phyloP scores from a whole-genome alignment of 2,797 vertebrate species.

The Chrosomus eos region DNA sequence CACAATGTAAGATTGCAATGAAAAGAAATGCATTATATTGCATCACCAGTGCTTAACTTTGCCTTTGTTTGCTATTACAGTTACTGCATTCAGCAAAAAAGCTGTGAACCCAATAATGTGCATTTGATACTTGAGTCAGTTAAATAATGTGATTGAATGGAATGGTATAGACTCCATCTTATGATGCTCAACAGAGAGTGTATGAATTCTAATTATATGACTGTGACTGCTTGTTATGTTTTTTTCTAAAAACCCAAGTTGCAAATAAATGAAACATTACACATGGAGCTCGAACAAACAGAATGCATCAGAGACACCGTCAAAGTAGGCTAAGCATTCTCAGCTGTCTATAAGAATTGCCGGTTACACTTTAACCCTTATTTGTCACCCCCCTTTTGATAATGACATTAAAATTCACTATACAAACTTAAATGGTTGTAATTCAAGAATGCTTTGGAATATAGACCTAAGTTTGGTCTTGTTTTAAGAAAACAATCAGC shows the following conservation, averaged over 20 bases:
- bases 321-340: conserved; percentile 18
- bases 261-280: not conserved
- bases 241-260: not conserved
- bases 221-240: not conserved
- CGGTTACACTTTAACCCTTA: not conserved
- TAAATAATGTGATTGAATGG: not conserved
- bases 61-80: not conserved
- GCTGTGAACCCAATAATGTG: not conserved
- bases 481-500: too few species aligned
- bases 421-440: too few species aligned
- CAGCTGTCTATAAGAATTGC: not conserved
- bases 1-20: not conserved
- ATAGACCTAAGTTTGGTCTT: too few species aligned
- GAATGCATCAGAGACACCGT: not conserved
- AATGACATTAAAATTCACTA: too few species aligned
- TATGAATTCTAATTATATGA: not conserved
- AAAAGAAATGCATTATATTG: not conserved
- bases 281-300: not conserved
- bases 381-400: too few species aligned
- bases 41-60: not conserved
- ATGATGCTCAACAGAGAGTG: not conserved
- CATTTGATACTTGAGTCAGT: not conserved
- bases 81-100: not conserved
- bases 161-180: not conserved
- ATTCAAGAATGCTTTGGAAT: too few species aligned